These are phyloP conservation scores for Ormia ochracea DNA, from an alignment of 2,888 invertebrate genomes.

Conservation along the genomic window DNA sequence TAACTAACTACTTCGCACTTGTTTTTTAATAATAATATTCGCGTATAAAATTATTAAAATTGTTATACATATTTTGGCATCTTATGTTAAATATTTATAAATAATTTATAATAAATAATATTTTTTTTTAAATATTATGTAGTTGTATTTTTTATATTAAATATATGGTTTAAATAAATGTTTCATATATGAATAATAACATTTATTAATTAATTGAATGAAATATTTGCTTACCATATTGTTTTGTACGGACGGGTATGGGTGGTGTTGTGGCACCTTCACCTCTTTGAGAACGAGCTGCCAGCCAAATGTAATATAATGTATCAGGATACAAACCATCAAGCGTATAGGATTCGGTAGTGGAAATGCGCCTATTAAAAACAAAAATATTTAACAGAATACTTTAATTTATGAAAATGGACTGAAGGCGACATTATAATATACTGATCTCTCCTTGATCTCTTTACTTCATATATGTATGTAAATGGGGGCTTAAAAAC, in stretches of 20 bases:
- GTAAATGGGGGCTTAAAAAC: too few species aligned
- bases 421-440: too few species aligned
- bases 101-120: not conserved
- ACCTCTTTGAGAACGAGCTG: slow-evolving; percentile 93
- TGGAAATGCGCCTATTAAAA: slow-evolving; percentile 83
- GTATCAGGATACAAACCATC: slow-evolving; percentile 96
- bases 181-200: slow-evolving; percentile 16
- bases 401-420: not conserved
- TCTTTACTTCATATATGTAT: too few species aligned
- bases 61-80: slow-evolving; percentile 21
- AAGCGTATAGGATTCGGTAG: slow-evolving; percentile 90
- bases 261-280: slow-evolving; percentile 97
- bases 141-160: slow-evolving; percentile 10
- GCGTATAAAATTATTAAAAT: slow-evolving; percentile 11
- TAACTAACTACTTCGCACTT: slow-evolving; percentile 22
- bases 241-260: slow-evolving; percentile 95
- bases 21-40: not conserved
- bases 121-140: slow-evolving; percentile 14
- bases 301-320: slow-evolving; percentile 96
- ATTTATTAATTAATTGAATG: not conserved
- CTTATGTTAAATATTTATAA: slow-evolving; percentile 33
- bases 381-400: not conserved
- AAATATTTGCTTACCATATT: slow-evolving; percentile 90
- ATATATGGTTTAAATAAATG: slow-evolving; percentile 34
- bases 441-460: too few species aligned